Conservation (phyloP, 2,113 vertebrate species). For the Burhinus bistriatus region DNA sequence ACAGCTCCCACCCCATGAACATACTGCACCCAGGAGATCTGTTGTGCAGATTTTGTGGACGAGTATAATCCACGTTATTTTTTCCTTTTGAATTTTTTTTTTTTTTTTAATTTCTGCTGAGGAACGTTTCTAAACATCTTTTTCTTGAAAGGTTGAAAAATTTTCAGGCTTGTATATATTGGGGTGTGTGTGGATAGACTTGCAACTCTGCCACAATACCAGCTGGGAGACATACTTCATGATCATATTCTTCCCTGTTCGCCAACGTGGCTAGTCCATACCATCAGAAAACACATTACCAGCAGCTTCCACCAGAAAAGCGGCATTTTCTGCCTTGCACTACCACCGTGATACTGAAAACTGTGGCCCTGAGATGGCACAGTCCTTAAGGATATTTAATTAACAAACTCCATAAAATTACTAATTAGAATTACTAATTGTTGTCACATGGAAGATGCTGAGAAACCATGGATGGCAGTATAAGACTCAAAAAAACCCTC, state of each 20-base stretch:
- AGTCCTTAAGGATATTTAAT: background rate
- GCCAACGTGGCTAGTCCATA: fast-evolving
- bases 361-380: fast-evolving
- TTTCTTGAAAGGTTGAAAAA: background rate
- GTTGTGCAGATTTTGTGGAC: background rate
- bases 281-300: background rate
- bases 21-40: background rate
- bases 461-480: background rate
- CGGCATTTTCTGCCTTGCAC: background rate
- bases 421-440: background rate
- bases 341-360: background rate
- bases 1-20: background rate
- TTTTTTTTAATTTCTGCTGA: background rate
- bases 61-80: background rate
- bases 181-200: background rate
- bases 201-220: background rate
- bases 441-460: background rate
- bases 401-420: background rate
- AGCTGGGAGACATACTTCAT: background rate
- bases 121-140: background rate
- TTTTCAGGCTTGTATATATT: background rate
- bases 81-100: background rate
- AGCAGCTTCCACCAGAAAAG: background rate
- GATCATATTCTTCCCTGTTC: background rate
- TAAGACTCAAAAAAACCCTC: background rate